Evolutionary conservation across 2,797 vertebrate species (phyloP).

Genomic region (Peromyscus melanophrys): DNA sequence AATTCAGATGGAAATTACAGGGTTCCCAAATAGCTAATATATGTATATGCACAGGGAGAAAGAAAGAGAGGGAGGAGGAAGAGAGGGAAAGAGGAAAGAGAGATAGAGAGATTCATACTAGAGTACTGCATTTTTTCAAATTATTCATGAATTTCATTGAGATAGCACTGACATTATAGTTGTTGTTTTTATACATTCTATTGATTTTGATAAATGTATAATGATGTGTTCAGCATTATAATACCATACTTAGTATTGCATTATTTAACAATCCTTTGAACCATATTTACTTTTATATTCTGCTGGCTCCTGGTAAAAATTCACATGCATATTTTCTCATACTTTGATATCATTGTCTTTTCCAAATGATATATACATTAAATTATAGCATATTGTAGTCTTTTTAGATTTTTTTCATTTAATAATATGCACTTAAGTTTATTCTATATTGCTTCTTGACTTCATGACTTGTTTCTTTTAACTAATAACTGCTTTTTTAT

Average conservation of each 20-base stretch:
- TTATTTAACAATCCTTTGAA: background rate
- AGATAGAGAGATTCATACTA: background rate
- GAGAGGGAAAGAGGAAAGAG: background rate
- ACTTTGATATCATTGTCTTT: too few relatives aligned
- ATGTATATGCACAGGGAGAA: rapidly evolving
- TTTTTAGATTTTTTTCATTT: background rate
- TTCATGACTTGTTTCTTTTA: background rate
- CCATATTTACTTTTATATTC: background rate
- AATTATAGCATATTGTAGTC: background rate
- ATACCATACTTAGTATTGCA: background rate
- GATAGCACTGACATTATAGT: background rate
- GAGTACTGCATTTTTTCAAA: background rate
- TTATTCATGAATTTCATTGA: background rate
- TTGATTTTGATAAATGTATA: constrained; percentile 23
- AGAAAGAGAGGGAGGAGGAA: background rate
- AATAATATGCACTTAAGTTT: background rate
- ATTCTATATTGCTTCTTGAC: background rate
- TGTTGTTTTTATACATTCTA: background rate
- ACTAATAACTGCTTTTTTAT: background rate
- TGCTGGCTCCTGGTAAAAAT: background rate
- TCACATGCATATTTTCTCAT: background rate
- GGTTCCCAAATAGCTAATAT: background rate
- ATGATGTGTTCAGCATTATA: background rate
- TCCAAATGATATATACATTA: background rate
- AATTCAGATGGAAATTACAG: background rate